Evolutionary conservation across 2,113 vertebrate genomes (phyloP).

Genomic region (Rousettus leschenaultii): DNA sequence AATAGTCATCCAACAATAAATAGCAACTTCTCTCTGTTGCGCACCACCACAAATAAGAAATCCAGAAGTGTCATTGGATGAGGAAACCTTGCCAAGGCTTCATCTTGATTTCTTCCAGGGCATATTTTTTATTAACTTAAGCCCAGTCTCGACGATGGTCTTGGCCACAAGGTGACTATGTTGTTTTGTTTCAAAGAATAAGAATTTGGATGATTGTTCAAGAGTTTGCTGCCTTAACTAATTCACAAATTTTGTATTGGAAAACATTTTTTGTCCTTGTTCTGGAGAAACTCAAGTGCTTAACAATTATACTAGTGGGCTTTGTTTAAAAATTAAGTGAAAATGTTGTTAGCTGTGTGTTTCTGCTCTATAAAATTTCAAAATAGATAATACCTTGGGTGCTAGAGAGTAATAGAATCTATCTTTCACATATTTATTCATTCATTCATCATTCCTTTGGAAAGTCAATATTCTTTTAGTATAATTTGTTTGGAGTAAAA

Average conservation of each 20-base stretch:
- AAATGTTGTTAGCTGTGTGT: neutral
- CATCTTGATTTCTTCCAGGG: neutral
- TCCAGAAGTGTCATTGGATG: neutral
- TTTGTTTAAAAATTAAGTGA: conserved; percentile 20
- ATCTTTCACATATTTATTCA: neutral
- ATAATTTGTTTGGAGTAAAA: neutral
- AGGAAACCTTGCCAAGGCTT: neutral
- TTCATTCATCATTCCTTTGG: neutral
- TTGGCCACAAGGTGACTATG: neutral
- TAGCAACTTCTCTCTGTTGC: neutral
- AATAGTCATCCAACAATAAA: neutral
- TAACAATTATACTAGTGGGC: neutral
- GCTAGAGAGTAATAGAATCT: neutral
- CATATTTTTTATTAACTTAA: neutral
- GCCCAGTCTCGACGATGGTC: neutral
- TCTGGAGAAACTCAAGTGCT: neutral
- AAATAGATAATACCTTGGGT: neutral
- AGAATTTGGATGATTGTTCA: neutral
- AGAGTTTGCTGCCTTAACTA: neutral
- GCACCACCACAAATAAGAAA: neutral
- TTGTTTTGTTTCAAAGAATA: neutral
- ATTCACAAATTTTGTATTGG: neutral
- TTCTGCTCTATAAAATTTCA: neutral
- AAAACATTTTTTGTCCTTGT: neutral
- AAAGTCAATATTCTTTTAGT: neutral